A percentile compares a stretch with the other conserved stretches of the same genome.
These are phyloP conservation scores for Epinephelus awoara DNA, from an alignment of 2,797 vertebrate species.

Conservation along the genomic window DNA sequence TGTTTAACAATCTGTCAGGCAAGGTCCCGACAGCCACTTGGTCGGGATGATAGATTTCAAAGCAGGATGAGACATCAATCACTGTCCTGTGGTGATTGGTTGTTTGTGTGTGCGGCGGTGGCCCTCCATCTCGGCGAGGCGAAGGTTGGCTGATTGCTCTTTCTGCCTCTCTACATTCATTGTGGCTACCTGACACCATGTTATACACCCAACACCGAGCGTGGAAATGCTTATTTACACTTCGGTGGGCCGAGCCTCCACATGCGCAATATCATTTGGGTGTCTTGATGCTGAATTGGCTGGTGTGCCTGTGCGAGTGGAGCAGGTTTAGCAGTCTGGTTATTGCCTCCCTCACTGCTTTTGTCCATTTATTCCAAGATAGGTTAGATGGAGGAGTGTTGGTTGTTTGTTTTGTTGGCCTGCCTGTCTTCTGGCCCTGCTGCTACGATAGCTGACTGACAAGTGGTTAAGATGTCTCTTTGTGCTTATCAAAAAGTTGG, in stretches of 20 bases:
- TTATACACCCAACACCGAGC: constrained; percentile 86
- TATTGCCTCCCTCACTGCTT: constrained; percentile 69
- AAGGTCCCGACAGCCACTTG: constrained; percentile 87
- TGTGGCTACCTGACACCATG: constrained; percentile 88
- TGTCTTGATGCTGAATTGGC: constrained; percentile 71
- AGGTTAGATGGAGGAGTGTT: constrained; percentile 63
- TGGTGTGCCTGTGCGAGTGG: constrained; percentile 48
- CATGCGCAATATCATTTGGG: constrained; percentile 71
- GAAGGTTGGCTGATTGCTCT: constrained; percentile 94
- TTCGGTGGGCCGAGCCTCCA: constrained; percentile 62
- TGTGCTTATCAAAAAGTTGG: constrained; percentile 79
- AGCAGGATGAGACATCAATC: constrained; percentile 91
- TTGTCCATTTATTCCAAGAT: constrained; percentile 76
- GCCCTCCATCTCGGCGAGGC: constrained; percentile 92
- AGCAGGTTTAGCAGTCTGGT: constrained; percentile 64
- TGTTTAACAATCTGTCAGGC: constrained; percentile 89
- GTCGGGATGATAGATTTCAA: constrained; percentile 93
- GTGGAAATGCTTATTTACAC: constrained; percentile 87
- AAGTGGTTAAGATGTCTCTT: constrained; percentile 80
- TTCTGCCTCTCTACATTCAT: constrained; percentile 87
- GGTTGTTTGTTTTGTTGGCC: constrained; percentile 74
- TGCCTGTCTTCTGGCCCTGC: constrained; percentile 66
- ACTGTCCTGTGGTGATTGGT: constrained; percentile 91
- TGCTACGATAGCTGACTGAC: constrained; percentile 76
- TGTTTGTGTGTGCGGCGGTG: constrained; percentile 92